Conservation (phyloP, 2,888 invertebrate genomes). For the Leucoptera coffeella region DNA sequence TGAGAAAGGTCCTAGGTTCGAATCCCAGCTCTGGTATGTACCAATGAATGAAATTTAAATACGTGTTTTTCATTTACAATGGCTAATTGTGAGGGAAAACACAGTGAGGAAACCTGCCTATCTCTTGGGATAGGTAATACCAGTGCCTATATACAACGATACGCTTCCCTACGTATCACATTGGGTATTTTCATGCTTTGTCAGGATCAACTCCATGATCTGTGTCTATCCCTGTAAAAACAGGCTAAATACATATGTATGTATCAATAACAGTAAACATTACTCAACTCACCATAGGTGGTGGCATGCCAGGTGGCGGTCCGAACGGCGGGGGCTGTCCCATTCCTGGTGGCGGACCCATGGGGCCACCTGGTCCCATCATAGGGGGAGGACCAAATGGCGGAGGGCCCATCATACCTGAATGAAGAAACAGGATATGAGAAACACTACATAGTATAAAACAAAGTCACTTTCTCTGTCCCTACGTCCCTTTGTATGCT, state of each 20-base stretch:
- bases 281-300: conserved; percentile 46
- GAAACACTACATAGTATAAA: too few relatives aligned
- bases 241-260: background rate
- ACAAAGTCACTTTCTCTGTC: too few relatives aligned
- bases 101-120: too few relatives aligned
- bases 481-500: too few relatives aligned
- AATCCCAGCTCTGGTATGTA: too few relatives aligned
- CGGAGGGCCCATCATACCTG: conserved; percentile 33
- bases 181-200: background rate
- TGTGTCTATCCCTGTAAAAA: conserved; percentile 11
- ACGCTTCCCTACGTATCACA: background rate
- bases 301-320: conserved; percentile 43
- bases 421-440: too few relatives aligned
- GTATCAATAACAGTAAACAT: background rate
- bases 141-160: too few relatives aligned
- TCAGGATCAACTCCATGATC: background rate
- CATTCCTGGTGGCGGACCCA: conserved; percentile 51
- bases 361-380: conserved; percentile 55
- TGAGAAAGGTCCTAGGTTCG: too few relatives aligned
- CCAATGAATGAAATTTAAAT: too few relatives aligned
- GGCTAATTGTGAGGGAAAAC: too few relatives aligned
- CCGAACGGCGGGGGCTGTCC: conserved; percentile 51
- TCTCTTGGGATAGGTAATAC: too few relatives aligned
- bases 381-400: conserved; percentile 46
- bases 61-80: too few relatives aligned